Conservation (phyloP, 2,888 invertebrate species). For the Tachina grossa region DNA sequence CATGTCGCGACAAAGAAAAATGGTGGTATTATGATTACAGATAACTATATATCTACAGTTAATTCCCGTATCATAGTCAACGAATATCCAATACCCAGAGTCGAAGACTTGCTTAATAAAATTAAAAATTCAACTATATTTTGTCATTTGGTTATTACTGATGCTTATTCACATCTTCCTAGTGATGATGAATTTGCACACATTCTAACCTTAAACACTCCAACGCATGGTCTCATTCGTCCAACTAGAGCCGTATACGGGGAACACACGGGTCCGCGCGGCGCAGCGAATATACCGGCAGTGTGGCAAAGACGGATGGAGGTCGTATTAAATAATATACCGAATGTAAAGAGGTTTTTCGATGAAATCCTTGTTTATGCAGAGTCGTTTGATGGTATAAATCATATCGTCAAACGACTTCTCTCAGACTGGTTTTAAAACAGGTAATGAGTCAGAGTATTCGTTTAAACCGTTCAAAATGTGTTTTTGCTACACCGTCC, state of each 20-base stretch:
- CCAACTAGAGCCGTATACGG: constrained; percentile 65
- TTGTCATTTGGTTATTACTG: too few species aligned
- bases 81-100: constrained; percentile 37
- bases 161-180: not conserved
- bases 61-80: constrained; percentile 7
- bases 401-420: too few species aligned
- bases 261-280: too few species aligned
- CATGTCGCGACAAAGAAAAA: too few species aligned
- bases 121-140: too few species aligned
- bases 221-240: constrained; percentile 58
- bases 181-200: constrained; percentile 49
- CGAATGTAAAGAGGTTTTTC: constrained; percentile 38
- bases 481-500: constrained; percentile 8
- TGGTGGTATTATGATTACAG: too few species aligned
- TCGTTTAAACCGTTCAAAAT: constrained; percentile 42
- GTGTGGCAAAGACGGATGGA: constrained; percentile 53
- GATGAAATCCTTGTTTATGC: constrained; percentile 23
- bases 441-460: not conserved
- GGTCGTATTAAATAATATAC: constrained; percentile 25
- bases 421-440: not conserved
- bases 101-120: too few species aligned
- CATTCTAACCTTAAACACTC: constrained; percentile 43
- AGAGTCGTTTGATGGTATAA: constrained; percentile 8
- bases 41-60: constrained; percentile 5
- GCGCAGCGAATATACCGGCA: constrained; percentile 55